These are phyloP conservation scores for Galaxea fascicularis DNA, from an alignment of 92 coral and sea anemone species.

Conservation along the genomic window DNA sequence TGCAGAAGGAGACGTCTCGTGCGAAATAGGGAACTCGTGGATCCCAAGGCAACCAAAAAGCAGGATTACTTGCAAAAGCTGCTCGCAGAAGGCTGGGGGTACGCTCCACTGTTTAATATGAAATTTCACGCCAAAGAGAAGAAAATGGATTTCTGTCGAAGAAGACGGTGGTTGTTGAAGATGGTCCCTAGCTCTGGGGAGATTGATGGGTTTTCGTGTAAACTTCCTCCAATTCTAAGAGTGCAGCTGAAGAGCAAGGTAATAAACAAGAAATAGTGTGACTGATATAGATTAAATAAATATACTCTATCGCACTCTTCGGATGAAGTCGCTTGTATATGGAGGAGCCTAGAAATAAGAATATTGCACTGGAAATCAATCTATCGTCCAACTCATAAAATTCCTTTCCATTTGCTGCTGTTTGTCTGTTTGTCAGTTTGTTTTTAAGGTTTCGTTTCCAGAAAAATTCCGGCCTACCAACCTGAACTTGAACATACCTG, in stretches of 20 bases:
- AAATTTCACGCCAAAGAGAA: constrained; percentile 93
- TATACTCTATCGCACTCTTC: too few species aligned
- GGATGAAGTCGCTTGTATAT: neutral
- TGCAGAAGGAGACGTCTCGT: constrained; percentile 85
- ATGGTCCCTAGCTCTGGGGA: constrained; percentile 78
- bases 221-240: constrained; percentile 76
- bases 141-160: constrained; percentile 94
- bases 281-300: too few species aligned
- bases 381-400: too few species aligned
- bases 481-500: too few species aligned
- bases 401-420: too few species aligned
- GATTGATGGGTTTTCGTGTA: constrained; percentile 62
- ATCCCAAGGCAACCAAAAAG: constrained; percentile 71
- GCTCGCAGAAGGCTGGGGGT: constrained; percentile 96
- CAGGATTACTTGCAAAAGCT: constrained; percentile 84
- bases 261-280: too few species aligned
- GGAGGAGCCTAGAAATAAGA: too few species aligned
- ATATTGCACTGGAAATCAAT: too few species aligned
- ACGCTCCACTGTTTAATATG: constrained; percentile 89
- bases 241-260: constrained; percentile 85
- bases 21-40: constrained; percentile 75
- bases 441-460: too few species aligned
- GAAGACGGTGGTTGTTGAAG: constrained; percentile 93
- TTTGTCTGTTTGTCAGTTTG: too few species aligned
- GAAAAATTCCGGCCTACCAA: too few species aligned